Evolutionary conservation across 37 sponge, comb jelly and placozoan genomes (phyloP), one percentile per base, ranked within the genome.

Genomic region (Dysidea cf. avara): DNA sequence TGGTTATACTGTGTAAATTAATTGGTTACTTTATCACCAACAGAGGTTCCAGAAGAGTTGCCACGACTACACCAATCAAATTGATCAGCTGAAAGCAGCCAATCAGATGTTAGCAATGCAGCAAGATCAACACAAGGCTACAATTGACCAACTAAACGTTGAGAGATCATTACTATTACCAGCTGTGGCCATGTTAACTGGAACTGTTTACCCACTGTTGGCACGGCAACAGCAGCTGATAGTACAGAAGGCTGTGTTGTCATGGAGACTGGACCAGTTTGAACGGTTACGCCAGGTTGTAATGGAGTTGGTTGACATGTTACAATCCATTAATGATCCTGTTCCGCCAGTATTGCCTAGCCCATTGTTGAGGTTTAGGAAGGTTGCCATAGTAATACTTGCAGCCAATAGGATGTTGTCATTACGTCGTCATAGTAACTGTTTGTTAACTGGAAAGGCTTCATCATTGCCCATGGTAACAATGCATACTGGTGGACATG

Each of bases 351-450:
- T 30, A 28, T 28, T 21, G 38, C 39, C 54, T 35, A 17, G 22
- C 46, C 18, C 34, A 49, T 18, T 78, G 26, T 58, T 69, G 36
- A 40, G 40, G 28, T 79, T 80, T 52, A 30, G 72, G 17, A 80
- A 62, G 51, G 37, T 47, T 11, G 51, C 29, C 17, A 70, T 80
- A 39, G 63, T 62, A 1, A 53, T 70, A 24, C 39, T 80, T 38
- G 80, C 80, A 6, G 40, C 62, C 5, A 80, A 80, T 36, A 26
- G 72, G 7, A 38, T 80, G 2, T 20, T 17, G 3, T 14, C 35
- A 32, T 3, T 71, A 29, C 22, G 26, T 2, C 51, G 33, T 3
- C 30, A 61, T 36, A 80, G 39, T 30, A 61, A 14, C n/a, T 3
- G 14, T 2, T 14, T 38, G 3, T 79, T 56, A 20, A 16, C 35